Percentiles rank a stretch among this genome's conserved stretches.
phyloP scores from a whole-genome alignment of 1,140 invertebrate species.

The Drosophila simulans region DNA sequence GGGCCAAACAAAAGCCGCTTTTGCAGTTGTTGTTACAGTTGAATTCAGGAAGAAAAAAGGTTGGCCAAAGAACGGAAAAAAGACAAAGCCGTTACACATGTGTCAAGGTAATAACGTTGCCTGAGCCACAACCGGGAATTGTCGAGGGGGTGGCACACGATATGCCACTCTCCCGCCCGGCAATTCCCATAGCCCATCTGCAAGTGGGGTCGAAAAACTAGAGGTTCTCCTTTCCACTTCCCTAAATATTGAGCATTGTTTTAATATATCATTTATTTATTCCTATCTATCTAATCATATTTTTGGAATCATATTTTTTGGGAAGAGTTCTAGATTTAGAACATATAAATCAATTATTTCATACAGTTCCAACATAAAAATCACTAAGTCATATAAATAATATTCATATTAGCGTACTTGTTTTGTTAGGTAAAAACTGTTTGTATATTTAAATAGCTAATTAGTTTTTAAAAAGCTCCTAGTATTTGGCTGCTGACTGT shows the following conservation, averaged over 20 bases:
- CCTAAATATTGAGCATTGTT: too few species aligned
- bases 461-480: background rate
- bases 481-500: slow-evolving; percentile 23
- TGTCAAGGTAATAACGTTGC: slow-evolving; percentile 77
- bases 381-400: too few species aligned
- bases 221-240: background rate
- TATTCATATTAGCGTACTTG: background rate
- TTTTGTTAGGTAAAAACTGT: too few species aligned
- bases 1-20: slow-evolving; percentile 58
- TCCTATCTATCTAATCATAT: too few species aligned
- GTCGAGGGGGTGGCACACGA: slow-evolving; percentile 2
- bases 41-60: slow-evolving; percentile 50
- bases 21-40: slow-evolving; percentile 57
- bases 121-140: slow-evolving; percentile 35
- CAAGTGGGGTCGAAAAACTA: background rate
- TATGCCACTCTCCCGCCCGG: slow-evolving; percentile 1
- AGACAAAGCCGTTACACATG: slow-evolving; percentile 80
- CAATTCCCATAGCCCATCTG: slow-evolving; percentile 17
- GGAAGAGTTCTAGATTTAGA: too few species aligned
- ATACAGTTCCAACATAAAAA: too few species aligned
- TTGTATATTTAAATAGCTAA: too few species aligned
- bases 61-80: slow-evolving; percentile 26
- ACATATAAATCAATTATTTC: too few species aligned
- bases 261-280: too few species aligned
- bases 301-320: too few species aligned